Evolutionary conservation across 2,888 invertebrate species (phyloP).

Genomic region (Apomyelois bistriatella): DNA sequence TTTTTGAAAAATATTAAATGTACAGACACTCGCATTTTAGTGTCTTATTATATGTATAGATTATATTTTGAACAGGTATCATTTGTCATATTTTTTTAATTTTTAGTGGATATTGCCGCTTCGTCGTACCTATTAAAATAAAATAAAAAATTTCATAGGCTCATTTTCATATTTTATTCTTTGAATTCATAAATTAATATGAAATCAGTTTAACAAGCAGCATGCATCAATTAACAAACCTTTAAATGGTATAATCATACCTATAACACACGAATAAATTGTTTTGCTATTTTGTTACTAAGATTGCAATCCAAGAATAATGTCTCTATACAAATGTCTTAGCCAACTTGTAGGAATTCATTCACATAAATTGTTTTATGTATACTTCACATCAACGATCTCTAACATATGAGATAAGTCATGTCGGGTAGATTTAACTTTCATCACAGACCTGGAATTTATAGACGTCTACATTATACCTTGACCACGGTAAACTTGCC

Average conservation of each 20-base stretch:
- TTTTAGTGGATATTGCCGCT: no score
- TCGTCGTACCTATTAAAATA: no score
- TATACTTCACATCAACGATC: not conserved
- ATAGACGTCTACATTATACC: not conserved
- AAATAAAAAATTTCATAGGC: no score
- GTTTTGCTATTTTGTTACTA: not conserved
- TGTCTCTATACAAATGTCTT: conserved; percentile 9
- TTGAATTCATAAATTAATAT: no score
- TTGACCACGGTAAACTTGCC: no score
- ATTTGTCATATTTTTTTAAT: no score
- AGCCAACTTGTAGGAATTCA: not conserved
- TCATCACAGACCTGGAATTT: not conserved
- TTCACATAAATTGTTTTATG: not conserved
- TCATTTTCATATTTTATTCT: no score
- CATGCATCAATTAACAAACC: not conserved
- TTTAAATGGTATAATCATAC: not conserved
- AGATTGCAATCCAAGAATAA: not conserved
- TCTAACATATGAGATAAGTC: not conserved
- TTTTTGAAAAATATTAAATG: no score
- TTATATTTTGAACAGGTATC: no score
- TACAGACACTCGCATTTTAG: no score
- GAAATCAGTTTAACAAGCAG: no score
- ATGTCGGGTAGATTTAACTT: not conserved
- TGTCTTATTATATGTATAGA: no score
- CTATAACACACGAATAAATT: not conserved